Base-by-base conservation (phyloP, 1,140 invertebrate genomes). In the Ericerus pela region DNA sequence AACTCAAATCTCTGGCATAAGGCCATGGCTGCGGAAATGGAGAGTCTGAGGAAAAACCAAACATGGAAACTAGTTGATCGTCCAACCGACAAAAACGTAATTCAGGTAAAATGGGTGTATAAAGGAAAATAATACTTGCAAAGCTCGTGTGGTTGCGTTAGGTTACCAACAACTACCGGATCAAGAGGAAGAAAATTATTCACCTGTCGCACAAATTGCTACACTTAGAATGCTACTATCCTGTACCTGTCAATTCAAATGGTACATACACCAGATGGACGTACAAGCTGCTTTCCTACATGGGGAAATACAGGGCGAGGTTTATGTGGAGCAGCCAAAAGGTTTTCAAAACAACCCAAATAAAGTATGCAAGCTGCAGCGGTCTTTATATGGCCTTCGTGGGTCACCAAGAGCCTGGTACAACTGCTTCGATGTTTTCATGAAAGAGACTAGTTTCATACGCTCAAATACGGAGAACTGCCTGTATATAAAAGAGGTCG, bases 201-300 rank as follows among this genome's bases (percentile, higher is more conserved):
- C 68, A 33, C 68, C 70, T 14, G 65, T 70, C 28, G 61, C 64
- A 14, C 52, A 65, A 22, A 61, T 65, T 43, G 59, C 61, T 18
- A 61, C 71, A 11, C 47, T 75, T 20, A 58, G 70, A 53, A 57
- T 67, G 24, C 37, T 74, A 12, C 56, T 74, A 2, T 60, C 66
- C 1, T 38, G 71, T 58, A 61, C 67, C 58, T 63, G 55, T 55
- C 53, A 66, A 63, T 62, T 59, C 59, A 59, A 66, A 62, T 57
- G 68, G 47, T 30, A 65, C 36, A 56, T 67, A 24, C 38, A 63
- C 22, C 66, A 71, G 18, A 61, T 69, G 57, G 71, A 73, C 61
- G 62, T 67, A 0, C 65, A 63, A 51, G 68, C 68, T 20, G 72
- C 72, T 0, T 75, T 70, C 61, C 63, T 70, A 56, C 64, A 73